phyloP scores from a whole-genome alignment of 1,140 invertebrate species.

The Palaemon carinicauda region DNA sequence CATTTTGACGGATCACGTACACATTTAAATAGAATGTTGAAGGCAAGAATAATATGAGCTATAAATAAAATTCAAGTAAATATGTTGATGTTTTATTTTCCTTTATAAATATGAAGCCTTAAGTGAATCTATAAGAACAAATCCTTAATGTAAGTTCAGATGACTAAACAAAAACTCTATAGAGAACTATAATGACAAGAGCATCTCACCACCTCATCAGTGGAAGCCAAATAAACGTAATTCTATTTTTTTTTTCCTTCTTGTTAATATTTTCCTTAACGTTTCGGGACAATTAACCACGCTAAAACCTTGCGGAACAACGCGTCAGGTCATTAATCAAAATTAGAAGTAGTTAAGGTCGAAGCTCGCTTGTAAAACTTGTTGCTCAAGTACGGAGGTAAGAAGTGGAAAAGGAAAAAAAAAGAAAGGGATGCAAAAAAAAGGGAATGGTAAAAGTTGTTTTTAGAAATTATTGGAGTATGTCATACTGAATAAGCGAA shows the following conservation, averaged over 20 bases:
- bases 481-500: background rate
- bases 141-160: background rate
- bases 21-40: too few species aligned
- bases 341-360: background rate
- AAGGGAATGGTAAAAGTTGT: too few species aligned
- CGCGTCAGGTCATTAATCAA: slow-evolving; percentile 3
- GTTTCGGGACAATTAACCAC: background rate
- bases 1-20: too few species aligned
- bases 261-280: background rate
- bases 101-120: too few species aligned
- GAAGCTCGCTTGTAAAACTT: background rate
- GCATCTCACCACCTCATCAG: too few species aligned
- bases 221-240: too few species aligned
- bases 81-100: too few species aligned
- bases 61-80: too few species aligned
- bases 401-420: too few species aligned
- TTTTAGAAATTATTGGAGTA: background rate
- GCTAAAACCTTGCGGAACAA: background rate
- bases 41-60: too few species aligned
- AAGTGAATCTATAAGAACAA: background rate
- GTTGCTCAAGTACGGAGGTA: background rate
- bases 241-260: background rate
- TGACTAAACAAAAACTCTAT: background rate
- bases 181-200: too few species aligned
- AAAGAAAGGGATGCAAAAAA: too few species aligned